phyloP scores from a whole-genome alignment of 1,140 invertebrate genomes.

The Spodoptera frugiperda region DNA sequence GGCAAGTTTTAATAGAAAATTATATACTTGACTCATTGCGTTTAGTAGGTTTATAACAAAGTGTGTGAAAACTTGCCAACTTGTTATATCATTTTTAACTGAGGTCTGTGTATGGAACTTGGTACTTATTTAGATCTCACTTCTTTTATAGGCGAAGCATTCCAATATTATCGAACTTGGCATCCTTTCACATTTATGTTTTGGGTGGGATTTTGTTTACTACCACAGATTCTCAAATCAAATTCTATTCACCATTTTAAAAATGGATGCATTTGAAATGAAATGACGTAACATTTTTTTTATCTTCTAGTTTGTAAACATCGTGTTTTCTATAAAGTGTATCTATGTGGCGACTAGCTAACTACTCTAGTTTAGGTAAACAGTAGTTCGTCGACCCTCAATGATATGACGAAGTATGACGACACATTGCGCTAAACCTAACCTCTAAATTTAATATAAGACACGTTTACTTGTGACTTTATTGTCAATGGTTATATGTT shows the following conservation, averaged over 20 bases:
- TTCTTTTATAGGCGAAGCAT: too few species aligned
- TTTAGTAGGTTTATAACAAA: too few species aligned
- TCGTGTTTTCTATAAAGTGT: constrained; percentile 26
- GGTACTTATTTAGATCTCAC: too few species aligned
- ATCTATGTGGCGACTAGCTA: background rate
- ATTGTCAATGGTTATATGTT: background rate
- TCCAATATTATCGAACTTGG: too few species aligned
- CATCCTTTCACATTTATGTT: too few species aligned
- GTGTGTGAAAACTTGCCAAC: too few species aligned
- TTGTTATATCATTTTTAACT: too few species aligned
- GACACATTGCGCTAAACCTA: background rate
- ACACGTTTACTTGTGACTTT: background rate
- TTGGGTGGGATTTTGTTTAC: background rate
- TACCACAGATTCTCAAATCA: too few species aligned
- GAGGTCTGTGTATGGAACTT: too few species aligned
- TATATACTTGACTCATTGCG: too few species aligned
- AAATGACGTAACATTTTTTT: constrained; percentile 10
- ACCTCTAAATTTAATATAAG: background rate
- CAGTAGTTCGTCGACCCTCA: constrained; percentile 13
- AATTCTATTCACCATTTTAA: too few species aligned
- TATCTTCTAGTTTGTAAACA: constrained; percentile 26
- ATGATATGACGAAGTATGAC: background rate
- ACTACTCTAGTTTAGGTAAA: constrained; percentile 14
- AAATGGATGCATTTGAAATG: background rate
- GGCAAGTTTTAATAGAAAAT: too few species aligned